A percentile compares a stretch with the other conserved stretches of the same genome.
These are phyloP conservation scores for Heliothis virescens DNA, from an alignment of 1,140 invertebrate genomes.

Conservation along the genomic window DNA sequence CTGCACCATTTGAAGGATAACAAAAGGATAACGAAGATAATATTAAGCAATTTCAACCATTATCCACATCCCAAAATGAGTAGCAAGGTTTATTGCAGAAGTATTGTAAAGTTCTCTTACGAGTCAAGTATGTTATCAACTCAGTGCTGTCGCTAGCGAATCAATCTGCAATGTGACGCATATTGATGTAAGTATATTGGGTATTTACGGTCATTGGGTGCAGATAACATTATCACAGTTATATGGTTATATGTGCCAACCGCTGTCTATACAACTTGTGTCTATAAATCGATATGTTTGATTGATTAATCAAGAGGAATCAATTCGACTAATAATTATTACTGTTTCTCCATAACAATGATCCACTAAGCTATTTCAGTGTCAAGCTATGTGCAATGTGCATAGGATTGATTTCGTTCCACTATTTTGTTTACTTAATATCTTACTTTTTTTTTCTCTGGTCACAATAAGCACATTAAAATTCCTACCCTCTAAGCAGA, in stretches of 20 bases:
- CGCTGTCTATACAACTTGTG: neutral
- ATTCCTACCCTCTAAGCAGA: no score
- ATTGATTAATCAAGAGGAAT: neutral
- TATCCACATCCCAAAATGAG: slow-evolving; percentile 12
- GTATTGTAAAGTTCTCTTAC: neutral
- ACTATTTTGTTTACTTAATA: no score
- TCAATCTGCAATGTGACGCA: slow-evolving; percentile 7
- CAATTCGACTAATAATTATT: no score
- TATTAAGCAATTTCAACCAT: neutral
- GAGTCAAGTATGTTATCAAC: slow-evolving; percentile 17
- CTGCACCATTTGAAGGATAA: slow-evolving; percentile 1
- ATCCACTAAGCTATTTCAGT: no score
- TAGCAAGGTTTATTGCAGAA: neutral
- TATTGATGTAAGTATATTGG: neutral
- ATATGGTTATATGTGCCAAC: slow-evolving; percentile 2
- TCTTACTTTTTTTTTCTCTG: no score
- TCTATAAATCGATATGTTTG: slow-evolving; percentile 6
- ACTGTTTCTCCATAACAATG: no score
- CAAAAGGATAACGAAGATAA: neutral
- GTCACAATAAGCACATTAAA: no score
- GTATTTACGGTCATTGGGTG: slow-evolving; percentile 3
- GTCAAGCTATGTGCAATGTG: no score
- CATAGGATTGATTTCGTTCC: no score
- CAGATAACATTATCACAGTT: slow-evolving; percentile 14
- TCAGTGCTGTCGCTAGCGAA: neutral